Evolutionary conservation across 2,797 vertebrate species (phyloP).

Genomic region (Sebastes cheni): DNA sequence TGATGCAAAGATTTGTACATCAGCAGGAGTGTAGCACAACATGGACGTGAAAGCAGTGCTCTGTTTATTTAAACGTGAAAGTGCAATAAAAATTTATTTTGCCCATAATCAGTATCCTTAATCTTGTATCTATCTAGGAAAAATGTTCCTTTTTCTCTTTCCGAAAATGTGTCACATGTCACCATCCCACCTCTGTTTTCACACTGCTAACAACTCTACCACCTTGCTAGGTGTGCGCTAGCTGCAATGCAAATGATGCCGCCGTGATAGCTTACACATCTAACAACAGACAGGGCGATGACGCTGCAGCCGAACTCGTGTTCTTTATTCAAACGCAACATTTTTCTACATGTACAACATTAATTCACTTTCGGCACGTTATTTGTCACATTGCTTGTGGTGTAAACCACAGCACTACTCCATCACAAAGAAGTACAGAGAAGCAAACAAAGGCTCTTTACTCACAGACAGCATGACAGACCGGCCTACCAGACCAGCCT

Average conservation of each 20-base stretch:
- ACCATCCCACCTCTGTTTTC: slow-evolving; percentile 18
- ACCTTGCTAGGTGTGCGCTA: slow-evolving; percentile 12
- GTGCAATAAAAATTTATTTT: background rate
- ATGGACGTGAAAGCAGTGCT: no score
- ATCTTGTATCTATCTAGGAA: no score
- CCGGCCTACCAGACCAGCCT: slow-evolving; percentile 23
- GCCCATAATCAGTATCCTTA: background rate
- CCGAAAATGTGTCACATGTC: slow-evolving; percentile 9
- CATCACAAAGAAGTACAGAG: slow-evolving; percentile 12
- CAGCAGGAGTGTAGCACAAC: no score
- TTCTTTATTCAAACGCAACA: background rate
- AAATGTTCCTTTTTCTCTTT: background rate
- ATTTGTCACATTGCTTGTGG: slow-evolving; percentile 4
- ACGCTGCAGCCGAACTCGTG: slow-evolving; percentile 2
- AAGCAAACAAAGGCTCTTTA: slow-evolving; percentile 30
- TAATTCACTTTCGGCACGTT: background rate
- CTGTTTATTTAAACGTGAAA: no score
- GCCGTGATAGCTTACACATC: slow-evolving; percentile 24
- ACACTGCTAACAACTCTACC: slow-evolving; percentile 27
- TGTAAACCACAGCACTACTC: slow-evolving; percentile 9
- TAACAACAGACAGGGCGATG: background rate
- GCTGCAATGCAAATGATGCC: slow-evolving; percentile 31
- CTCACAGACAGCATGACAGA: slow-evolving; percentile 5
- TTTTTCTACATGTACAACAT: background rate
- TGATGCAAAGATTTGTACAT: no score